A percentile compares a stretch with the other conserved stretches of the same genome.
phyloP scores from a whole-genome alignment of 2,888 invertebrate species.

The Nephrotoma appendiculata region DNA sequence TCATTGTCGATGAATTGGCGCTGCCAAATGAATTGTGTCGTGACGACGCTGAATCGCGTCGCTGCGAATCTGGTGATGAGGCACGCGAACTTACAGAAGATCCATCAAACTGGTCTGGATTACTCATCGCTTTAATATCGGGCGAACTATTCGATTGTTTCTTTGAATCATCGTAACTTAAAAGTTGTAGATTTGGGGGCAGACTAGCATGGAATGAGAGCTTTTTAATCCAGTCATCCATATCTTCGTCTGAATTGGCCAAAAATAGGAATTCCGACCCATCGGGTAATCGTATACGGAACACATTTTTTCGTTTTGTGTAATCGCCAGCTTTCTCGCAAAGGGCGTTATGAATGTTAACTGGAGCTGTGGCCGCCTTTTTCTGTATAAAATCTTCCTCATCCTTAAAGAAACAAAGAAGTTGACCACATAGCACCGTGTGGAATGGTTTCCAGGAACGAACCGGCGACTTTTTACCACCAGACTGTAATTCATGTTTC shows the following conservation, averaged over 20 bases:
- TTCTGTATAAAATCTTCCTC: slow-evolving; percentile 78
- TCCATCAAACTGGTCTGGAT: slow-evolving; percentile 26
- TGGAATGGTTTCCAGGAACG: slow-evolving; percentile 93
- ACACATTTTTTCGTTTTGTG: slow-evolving; percentile 88
- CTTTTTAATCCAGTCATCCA: slow-evolving; percentile 85
- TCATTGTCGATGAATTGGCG: slow-evolving; percentile 20
- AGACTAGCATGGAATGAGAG: slow-evolving; percentile 84
- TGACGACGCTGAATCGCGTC: slow-evolving; percentile 22
- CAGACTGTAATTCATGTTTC: slow-evolving; percentile 86
- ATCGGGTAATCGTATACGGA: slow-evolving; percentile 74
- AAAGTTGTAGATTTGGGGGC: slow-evolving; percentile 75
- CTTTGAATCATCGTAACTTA: slow-evolving; percentile 61
- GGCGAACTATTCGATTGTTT: slow-evolving; percentile 35
- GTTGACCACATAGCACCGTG: slow-evolving; percentile 89
- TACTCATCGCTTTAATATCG: slow-evolving; percentile 27
- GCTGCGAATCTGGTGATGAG: slow-evolving; percentile 38
- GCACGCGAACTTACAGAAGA: slow-evolving; percentile 40
- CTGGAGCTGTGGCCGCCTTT: slow-evolving; percentile 76
- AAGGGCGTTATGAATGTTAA: slow-evolving; percentile 61
- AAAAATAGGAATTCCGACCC: slow-evolving; percentile 89
- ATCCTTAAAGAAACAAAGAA: slow-evolving; percentile 95
- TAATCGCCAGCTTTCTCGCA: slow-evolving; percentile 86
- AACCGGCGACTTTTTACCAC: slow-evolving; percentile 87
- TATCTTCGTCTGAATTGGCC: slow-evolving; percentile 52
- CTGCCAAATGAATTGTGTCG: slow-evolving; percentile 25